Evolutionary conservation across 2,113 vertebrate species (phyloP).

Genomic region (Daubentonia madagascariensis): DNA sequence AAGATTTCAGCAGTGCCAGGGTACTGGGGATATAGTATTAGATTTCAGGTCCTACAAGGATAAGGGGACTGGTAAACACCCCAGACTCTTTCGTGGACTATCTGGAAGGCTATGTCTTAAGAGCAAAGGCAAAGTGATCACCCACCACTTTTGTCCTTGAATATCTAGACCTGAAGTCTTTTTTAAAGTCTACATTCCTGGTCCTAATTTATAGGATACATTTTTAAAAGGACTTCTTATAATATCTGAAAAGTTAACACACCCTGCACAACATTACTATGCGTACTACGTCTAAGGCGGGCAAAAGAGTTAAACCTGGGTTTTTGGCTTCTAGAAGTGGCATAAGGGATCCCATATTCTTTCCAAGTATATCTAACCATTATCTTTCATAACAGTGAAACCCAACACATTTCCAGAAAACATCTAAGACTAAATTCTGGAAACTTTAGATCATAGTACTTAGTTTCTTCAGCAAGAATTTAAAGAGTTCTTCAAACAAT

Average conservation of each 20-base stretch:
- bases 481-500: neutral
- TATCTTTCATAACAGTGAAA: neutral
- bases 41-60: neutral
- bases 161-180: neutral
- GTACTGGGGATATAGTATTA: neutral
- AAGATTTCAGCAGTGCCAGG: neutral
- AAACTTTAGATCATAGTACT: neutral
- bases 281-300: no score
- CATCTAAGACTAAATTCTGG: neutral
- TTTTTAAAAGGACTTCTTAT: neutral
- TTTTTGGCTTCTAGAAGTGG: neutral
- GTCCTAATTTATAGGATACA: neutral
- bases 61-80: neutral
- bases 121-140: neutral
- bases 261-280: neutral
- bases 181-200: neutral
- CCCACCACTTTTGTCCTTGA: neutral
- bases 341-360: neutral
- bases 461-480: neutral
- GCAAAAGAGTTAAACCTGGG: neutral
- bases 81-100: neutral
- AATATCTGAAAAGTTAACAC: neutral
- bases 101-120: neutral
- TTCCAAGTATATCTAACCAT: neutral
- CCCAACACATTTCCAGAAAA: neutral